Evolutionary conservation across 2,797 vertebrate genomes (phyloP), one percentile per base, ranked within the genome.

Genomic region (Xenops minutus): DNA sequence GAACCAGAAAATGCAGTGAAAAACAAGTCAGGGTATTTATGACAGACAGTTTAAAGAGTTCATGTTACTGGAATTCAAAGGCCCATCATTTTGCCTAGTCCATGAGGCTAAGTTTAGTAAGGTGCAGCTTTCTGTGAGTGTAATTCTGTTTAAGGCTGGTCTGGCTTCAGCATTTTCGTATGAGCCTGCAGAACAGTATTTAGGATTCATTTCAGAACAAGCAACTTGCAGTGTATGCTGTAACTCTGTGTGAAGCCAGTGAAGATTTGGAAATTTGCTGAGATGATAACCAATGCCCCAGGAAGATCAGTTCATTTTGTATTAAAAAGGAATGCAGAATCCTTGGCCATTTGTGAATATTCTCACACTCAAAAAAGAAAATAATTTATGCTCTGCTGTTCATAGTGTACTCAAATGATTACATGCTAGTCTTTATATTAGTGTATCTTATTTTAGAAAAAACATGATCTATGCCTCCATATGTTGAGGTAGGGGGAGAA

Each of bases 1-100:
- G 43, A 92, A 48, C 72, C 46, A 94, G 73, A 90, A 94, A 93
- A 93, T 90, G 76, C 66, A 92, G 62, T 90, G 75, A 84, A 84
- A 92, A 95, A 61, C 83, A 95, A 88, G 43, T 58, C 41, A 72
- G 29, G 30, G 15, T 78, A 48, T 96, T 86, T 84, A 36, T 89
- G 79, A 39, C 37, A 83, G 36, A 36, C 19, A 83, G 78, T 69
- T 49, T 79, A 73, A 83, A 63, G 73, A 84, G 62, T 86, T 92
- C 66, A 43, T 76, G 55, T 72, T 92, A 55, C 34, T 92, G 73
- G 79, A 95, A 86, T 93, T 94, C 66, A 66, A 43, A 88, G 51
- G 14, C 43, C 51, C 54, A 34, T 74, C n/a, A 88, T 89, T 95
- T 83, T 88, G 46, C 64, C 29, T 61, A 39, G 46, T 80, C 19